Percentiles rank a stretch among this genome's conserved stretches.
Evolutionary conservation across 2,888 invertebrate genomes (phyloP).

Genomic region (Scrobipalpa atriplicella): DNA sequence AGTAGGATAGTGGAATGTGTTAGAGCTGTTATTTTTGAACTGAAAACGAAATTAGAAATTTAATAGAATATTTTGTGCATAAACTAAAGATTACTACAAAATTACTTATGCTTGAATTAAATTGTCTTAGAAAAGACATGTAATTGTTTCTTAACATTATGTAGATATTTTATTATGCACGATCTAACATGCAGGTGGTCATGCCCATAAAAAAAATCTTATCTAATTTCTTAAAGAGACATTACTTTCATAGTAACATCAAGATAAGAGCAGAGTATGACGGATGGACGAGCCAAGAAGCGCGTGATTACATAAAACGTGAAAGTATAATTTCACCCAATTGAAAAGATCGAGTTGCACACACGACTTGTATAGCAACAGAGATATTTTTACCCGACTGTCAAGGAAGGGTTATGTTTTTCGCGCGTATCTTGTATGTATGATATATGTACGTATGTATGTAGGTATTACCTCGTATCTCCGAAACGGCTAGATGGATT

Average conservation of each 20-base stretch:
- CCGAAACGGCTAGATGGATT: too few species aligned
- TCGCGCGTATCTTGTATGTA: too few species aligned
- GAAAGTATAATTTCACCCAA: conserved; percentile 70
- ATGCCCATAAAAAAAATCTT: conserved; percentile 39
- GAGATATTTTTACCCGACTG: conserved; percentile 43
- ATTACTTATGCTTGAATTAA: too few species aligned
- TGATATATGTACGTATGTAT: too few species aligned
- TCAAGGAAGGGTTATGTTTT: too few species aligned
- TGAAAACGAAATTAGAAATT: too few species aligned
- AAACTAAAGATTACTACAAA: too few species aligned
- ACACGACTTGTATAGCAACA: conserved; percentile 46
- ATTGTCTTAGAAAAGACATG: background rate
- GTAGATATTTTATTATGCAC: background rate
- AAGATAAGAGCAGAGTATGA: conserved; percentile 67
- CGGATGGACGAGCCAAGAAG: conserved; percentile 66
- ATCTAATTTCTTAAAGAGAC: conserved; percentile 55
- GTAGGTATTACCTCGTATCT: too few species aligned
- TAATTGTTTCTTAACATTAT: background rate
- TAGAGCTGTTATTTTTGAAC: too few species aligned
- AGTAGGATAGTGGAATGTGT: too few species aligned
- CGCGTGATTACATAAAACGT: conserved; percentile 71
- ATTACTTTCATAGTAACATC: conserved; percentile 67
- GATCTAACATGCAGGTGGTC: background rate
- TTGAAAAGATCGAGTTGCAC: conserved; percentile 60
- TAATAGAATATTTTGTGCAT: too few species aligned